A percentile compares a stretch with the other conserved stretches of the same genome.
Conservation (phyloP, 1,140 invertebrate genomes). For the Drosophila paulistorum region DNA sequence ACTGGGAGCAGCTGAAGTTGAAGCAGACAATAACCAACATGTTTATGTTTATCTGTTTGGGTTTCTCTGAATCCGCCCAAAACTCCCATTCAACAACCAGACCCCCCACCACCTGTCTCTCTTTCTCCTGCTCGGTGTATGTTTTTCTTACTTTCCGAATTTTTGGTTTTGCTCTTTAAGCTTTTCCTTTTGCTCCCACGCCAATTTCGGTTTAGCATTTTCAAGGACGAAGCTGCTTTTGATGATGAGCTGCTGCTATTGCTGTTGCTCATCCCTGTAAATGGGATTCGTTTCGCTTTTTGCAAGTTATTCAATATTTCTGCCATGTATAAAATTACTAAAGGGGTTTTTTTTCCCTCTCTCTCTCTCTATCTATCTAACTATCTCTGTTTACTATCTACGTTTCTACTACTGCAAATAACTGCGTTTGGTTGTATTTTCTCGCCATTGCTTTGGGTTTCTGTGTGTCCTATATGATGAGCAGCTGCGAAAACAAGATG, state of each 20-base stretch:
- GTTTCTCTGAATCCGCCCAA: conserved; percentile 25
- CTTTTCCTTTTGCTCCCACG: conserved; percentile 31
- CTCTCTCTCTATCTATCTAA: not conserved
- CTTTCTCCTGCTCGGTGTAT: not conserved
- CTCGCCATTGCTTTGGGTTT: not conserved
- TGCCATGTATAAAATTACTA: conserved; percentile 56
- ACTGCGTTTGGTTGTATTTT: conserved; percentile 1
- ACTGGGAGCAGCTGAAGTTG: conserved; percentile 22
- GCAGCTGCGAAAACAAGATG: conserved; percentile 43
- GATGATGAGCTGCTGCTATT: conserved; percentile 29
- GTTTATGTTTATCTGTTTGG: conserved; percentile 53
- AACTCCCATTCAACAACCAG: not conserved
- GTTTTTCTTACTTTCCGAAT: conserved; percentile 22
- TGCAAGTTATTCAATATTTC: conserved; percentile 58
- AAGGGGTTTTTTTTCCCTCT: conserved; percentile 41
- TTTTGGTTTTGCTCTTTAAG: conserved; percentile 30
- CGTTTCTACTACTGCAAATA: conserved; percentile 10
- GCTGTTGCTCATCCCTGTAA: not conserved
- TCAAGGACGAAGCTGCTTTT: conserved; percentile 48
- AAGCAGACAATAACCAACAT: conserved; percentile 54
- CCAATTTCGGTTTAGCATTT: conserved; percentile 47
- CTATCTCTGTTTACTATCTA: conserved; percentile 3
- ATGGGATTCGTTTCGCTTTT: conserved; percentile 30
- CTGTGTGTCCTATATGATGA: conserved; percentile 4
- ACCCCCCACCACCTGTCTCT: not conserved